phyloP scores from a whole-genome alignment of 2,113 vertebrate species.

The Melanostigma gelatinosum region DNA sequence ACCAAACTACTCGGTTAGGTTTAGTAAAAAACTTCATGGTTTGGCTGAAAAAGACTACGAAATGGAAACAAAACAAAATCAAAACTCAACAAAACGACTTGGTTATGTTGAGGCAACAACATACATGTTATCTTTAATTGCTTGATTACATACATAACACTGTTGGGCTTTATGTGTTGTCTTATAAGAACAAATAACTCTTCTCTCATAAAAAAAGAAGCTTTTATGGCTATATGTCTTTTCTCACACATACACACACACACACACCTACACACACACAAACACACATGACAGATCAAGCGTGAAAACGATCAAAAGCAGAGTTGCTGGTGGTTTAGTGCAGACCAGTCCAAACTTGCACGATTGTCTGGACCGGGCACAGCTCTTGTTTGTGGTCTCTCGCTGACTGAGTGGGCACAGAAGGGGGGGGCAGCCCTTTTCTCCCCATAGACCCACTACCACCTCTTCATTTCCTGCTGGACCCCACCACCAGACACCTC shows the following conservation, averaged over 20 bases:
- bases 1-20: neutral
- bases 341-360: slow-evolving; percentile 96
- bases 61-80: neutral
- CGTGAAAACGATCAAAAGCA: slow-evolving; percentile 86
- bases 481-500: slow-evolving; percentile 90
- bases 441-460: slow-evolving; percentile 84
- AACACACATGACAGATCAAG: slow-evolving; percentile 14
- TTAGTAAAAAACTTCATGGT: neutral
- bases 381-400: slow-evolving; percentile 94
- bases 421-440: slow-evolving; percentile 71
- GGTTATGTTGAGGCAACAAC: neutral
- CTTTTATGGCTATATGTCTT: slow-evolving; percentile 26
- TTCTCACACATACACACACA: neutral
- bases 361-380: slow-evolving; percentile 90
- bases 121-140: neutral
- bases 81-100: neutral
- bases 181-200: slow-evolving; percentile 6
- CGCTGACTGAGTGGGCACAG: slow-evolving; percentile 81
- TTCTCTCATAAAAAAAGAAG: slow-evolving; percentile 7
- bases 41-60: neutral
- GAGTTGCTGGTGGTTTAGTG: slow-evolving; percentile 91
- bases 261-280: neutral
- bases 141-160: neutral
- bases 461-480: slow-evolving; percentile 90
- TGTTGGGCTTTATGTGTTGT: neutral